Evolutionary conservation across 2,888 invertebrate species (phyloP), one percentile per base, ranked within the genome.

Genomic region (Proisotoma minuta): DNA sequence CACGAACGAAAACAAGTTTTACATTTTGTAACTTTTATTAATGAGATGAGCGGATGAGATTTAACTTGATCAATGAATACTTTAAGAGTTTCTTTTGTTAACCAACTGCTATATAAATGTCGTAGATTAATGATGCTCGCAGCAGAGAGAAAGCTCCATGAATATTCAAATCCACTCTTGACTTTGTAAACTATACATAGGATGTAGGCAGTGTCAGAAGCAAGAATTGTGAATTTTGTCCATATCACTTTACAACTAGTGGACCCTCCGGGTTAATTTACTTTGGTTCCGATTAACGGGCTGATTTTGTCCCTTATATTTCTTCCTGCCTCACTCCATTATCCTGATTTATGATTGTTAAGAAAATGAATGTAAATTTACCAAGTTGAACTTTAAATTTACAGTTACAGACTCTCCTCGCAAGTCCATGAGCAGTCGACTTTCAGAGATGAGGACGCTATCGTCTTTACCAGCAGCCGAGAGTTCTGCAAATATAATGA

Each of bases 371-470:
- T 43, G 18, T 4, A 18, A n/a, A 43, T 43, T 43, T 34, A 8
- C 8, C 43, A 43, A 43, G 15, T 62, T 57, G 39, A 50, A 5
- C 57, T 27, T 39, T 51, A 57, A 53, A n/a, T n/a, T n/a, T n/a
- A n/a, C 43, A 70, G 70, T 65, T 43, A 59, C 58, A 48, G 72
- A 73, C 49, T 71, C 71, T 20, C 72, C 72, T 3, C 40, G 72
- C 34, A 73, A 71, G 57, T 71, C 69, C 2, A 54, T 70, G 57
- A 59, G 40, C 3, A 71, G 67, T 39, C 68, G 70, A n/a, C 57
- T 71, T 12, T 68, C 70, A 10, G 72, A 73, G 57, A 65, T 70
- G 28, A 60, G 71, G 4, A 61, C 60, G 0, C 15, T 52, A 12
- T 12, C 51, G 15, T 22, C 39, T 20, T 18, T 43, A 4, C 43